These are phyloP conservation scores for Dryas iulia DNA, from an alignment of 1,140 invertebrate species.

Conservation along the genomic window DNA sequence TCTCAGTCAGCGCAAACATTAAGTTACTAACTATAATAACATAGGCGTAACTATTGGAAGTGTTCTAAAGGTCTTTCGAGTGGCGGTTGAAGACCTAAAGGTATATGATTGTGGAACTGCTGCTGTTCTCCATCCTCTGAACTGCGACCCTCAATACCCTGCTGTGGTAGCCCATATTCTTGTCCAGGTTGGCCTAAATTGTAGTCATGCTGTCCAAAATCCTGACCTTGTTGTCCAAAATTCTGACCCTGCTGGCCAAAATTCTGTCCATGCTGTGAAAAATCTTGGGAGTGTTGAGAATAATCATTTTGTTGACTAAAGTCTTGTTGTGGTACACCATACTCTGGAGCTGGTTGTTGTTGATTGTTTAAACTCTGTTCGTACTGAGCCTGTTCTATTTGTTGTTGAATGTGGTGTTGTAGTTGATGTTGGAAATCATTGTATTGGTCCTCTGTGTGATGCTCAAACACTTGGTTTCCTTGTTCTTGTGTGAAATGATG, in stretches of 20 bases:
- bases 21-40: conserved; percentile 33
- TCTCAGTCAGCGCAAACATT: conserved; percentile 9
- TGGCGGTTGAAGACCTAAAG: conserved; percentile 64
- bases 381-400: conserved; percentile 67
- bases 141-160: conserved; percentile 53
- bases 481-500: conserved; percentile 64
- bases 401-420: conserved; percentile 66
- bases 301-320: conserved; percentile 48
- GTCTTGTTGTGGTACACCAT: conserved; percentile 53
- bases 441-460: conserved; percentile 59
- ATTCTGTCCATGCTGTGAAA: conserved; percentile 44
- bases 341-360: conserved; percentile 53
- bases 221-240: conserved; percentile 46
- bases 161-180: conserved; percentile 55
- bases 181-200: conserved; percentile 37
- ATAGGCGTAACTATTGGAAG: conserved; percentile 56
- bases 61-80: conserved; percentile 67
- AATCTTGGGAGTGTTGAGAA: conserved; percentile 46
- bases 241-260: conserved; percentile 41
- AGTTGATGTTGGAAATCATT: conserved; percentile 61
- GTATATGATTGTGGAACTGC: conserved; percentile 68
- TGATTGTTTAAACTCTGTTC: conserved; percentile 58
- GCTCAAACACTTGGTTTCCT: conserved; percentile 63
- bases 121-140: conserved; percentile 46
- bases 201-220: conserved; percentile 49